These are phyloP conservation scores for Cyrtodaria siliqua DNA, from an alignment of 2,888 invertebrate genomes.

Conservation along the genomic window DNA sequence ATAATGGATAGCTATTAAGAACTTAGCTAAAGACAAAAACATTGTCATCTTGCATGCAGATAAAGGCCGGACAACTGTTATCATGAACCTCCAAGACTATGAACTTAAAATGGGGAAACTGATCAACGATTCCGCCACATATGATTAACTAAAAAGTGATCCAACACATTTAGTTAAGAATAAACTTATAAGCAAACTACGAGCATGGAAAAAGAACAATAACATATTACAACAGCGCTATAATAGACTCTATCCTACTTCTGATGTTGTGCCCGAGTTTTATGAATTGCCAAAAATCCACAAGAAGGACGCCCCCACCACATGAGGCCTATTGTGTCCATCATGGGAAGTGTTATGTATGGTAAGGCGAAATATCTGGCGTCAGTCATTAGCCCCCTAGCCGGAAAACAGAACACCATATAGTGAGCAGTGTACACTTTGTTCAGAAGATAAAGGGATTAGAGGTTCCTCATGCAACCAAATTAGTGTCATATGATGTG, in stretches of 20 bases:
- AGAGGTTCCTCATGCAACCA: slow-evolving; percentile 23
- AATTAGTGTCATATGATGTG: slow-evolving; percentile 37
- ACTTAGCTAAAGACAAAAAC: too few species aligned
- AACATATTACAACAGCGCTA: not conserved
- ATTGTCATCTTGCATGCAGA: too few species aligned
- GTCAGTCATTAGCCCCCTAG: slow-evolving; percentile 10
- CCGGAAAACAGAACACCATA: slow-evolving; percentile 17
- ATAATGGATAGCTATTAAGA: too few species aligned
- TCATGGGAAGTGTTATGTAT: slow-evolving; percentile 2
- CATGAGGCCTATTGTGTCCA: slow-evolving; percentile 1
- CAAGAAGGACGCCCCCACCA: slow-evolving; percentile 12
- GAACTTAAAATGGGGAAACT: too few species aligned
- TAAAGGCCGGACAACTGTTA: too few species aligned
- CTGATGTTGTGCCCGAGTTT: slow-evolving; percentile 3
- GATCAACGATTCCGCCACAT: too few species aligned
- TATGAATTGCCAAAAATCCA: slow-evolving; percentile 17
- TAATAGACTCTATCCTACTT: slow-evolving; percentile 9
- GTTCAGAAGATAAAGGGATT: slow-evolving; percentile 20
- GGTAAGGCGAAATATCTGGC: slow-evolving; percentile 10
- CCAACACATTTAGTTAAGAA: not conserved
- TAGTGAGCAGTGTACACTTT: slow-evolving; percentile 25
- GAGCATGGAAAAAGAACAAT: slow-evolving; percentile 1
- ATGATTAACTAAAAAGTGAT: too few species aligned
- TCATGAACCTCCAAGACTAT: too few species aligned
- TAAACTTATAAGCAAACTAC: slow-evolving; percentile 9